Evolutionary conservation across 1,140 invertebrate genomes (phyloP).

Genomic region (Achroia grisella): DNA sequence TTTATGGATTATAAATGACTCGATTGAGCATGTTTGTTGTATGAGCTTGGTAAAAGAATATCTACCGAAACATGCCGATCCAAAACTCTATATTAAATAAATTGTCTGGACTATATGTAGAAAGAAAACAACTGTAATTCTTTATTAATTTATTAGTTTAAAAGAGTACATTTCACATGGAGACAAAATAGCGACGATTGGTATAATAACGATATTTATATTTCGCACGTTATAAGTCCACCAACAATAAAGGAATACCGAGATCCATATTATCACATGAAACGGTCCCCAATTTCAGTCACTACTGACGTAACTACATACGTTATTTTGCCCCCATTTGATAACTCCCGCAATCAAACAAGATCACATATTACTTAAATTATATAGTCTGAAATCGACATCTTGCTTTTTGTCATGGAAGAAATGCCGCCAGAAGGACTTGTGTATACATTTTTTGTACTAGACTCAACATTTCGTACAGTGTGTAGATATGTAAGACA

Average conservation of each 20-base stretch:
- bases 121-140: constrained; percentile 7
- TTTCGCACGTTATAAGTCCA: not conserved
- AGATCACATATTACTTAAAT: constrained; percentile 2
- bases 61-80: too few species aligned
- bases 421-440: too few species aligned
- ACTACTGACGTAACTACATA: constrained; percentile 6
- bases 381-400: not conserved
- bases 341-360: constrained; percentile 11
- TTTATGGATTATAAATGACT: too few species aligned
- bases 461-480: too few species aligned
- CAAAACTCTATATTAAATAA: too few species aligned
- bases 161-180: constrained; percentile 45
- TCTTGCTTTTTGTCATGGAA: too few species aligned
- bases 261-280: constrained; percentile 58
- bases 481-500: too few species aligned
- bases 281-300: constrained; percentile 38
- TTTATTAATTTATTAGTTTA: constrained; percentile 58
- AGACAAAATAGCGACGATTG: constrained; percentile 44
- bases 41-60: too few species aligned
- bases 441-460: too few species aligned
- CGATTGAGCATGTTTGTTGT: too few species aligned
- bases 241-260: constrained; percentile 40
- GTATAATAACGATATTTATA: too few species aligned
- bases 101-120: too few species aligned
- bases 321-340: constrained; percentile 32